phyloP scores from a whole-genome alignment of 2,797 vertebrate species.

The Microhierax caerulescens region DNA sequence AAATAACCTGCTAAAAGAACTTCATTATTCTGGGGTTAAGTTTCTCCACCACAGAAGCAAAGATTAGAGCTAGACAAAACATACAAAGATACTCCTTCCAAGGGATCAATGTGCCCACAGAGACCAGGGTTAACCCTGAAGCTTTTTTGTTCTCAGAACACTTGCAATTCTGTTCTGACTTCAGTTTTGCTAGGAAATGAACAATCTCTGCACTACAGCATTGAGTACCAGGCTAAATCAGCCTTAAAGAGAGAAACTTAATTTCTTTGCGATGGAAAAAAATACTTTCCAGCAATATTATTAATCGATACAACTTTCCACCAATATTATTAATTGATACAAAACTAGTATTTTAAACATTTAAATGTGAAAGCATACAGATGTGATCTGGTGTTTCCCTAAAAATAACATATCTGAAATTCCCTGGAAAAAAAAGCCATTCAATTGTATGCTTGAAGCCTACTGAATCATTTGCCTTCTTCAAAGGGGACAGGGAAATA shows the following conservation, averaged over 20 bases:
- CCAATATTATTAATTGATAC: background rate
- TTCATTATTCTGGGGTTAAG: background rate
- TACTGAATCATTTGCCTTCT: background rate
- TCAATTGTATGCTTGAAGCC: background rate
- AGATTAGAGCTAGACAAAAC: background rate
- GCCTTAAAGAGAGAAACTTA: background rate
- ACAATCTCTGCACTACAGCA: background rate
- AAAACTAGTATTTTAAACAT: background rate
- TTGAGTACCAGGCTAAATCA: background rate
- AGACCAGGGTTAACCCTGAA: background rate
- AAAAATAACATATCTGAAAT: background rate
- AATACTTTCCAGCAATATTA: background rate
- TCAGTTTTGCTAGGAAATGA: background rate
- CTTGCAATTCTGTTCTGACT: background rate
- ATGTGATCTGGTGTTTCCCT: background rate
- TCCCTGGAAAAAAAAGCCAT: background rate
- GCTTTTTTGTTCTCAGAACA: background rate
- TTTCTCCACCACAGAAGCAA: background rate
- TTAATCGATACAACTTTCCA: background rate
- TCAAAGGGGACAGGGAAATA: background rate
- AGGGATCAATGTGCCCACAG: background rate
- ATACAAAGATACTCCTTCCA: background rate
- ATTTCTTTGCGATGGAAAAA: background rate
- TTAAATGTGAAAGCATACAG: background rate
- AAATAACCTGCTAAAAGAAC: background rate